Conservation (phyloP, 2,113 vertebrate genomes). For the Petroica traversi region DNA sequence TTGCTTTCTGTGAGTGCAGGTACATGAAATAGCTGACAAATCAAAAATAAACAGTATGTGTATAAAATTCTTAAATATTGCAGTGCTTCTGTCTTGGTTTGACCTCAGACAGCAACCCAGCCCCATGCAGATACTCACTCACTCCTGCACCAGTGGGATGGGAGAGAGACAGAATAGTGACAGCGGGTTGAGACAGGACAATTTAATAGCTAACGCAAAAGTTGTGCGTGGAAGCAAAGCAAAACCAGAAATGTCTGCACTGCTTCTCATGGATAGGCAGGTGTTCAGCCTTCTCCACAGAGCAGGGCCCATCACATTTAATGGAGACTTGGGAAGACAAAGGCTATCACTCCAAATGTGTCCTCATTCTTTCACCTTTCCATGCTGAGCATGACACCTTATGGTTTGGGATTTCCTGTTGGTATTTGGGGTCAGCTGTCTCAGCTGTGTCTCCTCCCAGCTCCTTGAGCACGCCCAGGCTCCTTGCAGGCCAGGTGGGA, state of each 20-base stretch:
- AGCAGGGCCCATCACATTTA: not conserved
- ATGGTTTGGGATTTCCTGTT: not conserved
- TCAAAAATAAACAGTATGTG: not conserved
- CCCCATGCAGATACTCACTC: not conserved
- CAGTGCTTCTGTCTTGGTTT: not conserved
- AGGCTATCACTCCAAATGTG: not conserved
- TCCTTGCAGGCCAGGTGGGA: not conserved
- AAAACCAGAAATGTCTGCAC: not conserved
- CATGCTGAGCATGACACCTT: not conserved
- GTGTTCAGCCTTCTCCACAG: not conserved
- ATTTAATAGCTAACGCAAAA: not conserved
- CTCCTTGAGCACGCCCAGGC: not conserved
- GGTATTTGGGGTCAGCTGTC: not conserved
- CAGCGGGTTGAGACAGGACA: not conserved
- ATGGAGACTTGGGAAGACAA: not conserved
- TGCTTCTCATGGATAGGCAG: not conserved
- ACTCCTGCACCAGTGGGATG: not conserved
- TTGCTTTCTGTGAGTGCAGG: not conserved
- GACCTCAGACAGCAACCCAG: not conserved
- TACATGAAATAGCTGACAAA: not conserved
- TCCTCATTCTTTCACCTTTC: not conserved
- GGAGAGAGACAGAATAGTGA: not conserved
- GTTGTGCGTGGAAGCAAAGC: rapidly evolving
- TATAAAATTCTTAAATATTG: not conserved
- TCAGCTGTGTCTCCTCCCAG: not conserved